Evolutionary conservation across 92 coral and sea anemone species (phyloP), one percentile per base, ranked within the genome.

Genomic region (Desmophyllum pertusum): DNA sequence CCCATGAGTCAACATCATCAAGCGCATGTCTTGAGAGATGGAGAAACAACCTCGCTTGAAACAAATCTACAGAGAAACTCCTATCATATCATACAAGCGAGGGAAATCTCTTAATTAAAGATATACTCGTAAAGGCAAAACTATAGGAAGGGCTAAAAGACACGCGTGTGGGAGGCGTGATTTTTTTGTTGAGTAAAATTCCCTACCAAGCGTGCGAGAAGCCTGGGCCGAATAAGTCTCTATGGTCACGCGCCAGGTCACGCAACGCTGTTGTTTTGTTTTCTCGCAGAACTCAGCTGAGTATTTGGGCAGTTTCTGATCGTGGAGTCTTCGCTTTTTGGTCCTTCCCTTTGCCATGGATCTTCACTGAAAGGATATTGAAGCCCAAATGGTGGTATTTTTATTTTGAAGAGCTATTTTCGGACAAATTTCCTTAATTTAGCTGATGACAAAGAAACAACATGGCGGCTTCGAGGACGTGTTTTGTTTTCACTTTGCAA

Each of bases 181-280:
- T n/a, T n/a, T n/a, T n/a, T n/a, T n/a, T n/a, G n/a, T n/a, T 14
- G 53, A 48, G 14, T 5, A 17, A 14, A 0, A 0, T 39, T 69
- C 48, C 10, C 18, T 66, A 42, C 14, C 72, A 5, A 36, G 73
- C 55, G 57, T 73, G 57, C 38, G 3, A 27, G 55, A 29, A 30
- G n/a, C 21, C 79, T 75, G 79, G 79, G 79, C 39, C 79, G 66
- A 73, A 29, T 30, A 3, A 21, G 25, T 29, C 5, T 19, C 25
- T 21, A 3, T 27, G n/a, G 77, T 73, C 66, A 52, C 79, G 65
- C 63, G n/a, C 41, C 29, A 50, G 18, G 69, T 76, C 81, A 76
- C 69, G 48, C 70, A 77, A 59, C 38, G 29, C 10, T 27, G 46
- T 74, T 76, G 81, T 39, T 3, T 5, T 25, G 42, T 15, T 76